A percentile compares a stretch with the other conserved stretches of the same genome.
phyloP scores from a whole-genome alignment of 2,113 vertebrate species.

The Cyrtonyx montezumae region DNA sequence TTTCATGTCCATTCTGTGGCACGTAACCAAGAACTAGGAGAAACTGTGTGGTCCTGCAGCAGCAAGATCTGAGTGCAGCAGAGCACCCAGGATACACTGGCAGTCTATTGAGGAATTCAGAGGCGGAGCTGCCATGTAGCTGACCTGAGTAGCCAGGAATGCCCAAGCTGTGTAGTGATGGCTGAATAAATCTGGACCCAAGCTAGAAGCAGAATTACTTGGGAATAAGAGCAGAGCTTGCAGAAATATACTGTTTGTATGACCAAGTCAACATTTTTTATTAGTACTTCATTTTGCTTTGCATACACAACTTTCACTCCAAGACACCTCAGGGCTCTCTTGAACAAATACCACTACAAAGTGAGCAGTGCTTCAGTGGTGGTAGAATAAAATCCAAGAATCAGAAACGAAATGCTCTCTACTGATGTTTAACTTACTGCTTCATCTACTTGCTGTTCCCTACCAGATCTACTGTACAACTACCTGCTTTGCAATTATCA shows the following conservation, averaged over 20 bases:
- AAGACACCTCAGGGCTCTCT: background rate
- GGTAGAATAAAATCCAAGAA: background rate
- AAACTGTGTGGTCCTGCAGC: background rate
- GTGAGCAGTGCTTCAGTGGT: background rate
- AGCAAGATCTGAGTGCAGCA: background rate
- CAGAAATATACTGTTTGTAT: background rate
- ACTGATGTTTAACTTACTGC: background rate
- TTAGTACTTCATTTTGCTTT: accelerated
- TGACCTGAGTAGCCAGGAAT: background rate
- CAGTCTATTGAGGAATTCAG: background rate
- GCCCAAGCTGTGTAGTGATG: background rate
- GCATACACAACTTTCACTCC: background rate
- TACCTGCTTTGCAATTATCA: background rate
- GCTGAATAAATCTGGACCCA: background rate
- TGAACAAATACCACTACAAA: background rate
- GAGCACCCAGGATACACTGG: background rate
- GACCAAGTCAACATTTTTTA: background rate
- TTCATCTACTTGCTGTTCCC: background rate
- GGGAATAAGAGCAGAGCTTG: background rate
- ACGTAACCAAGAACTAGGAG: background rate
- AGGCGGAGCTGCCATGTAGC: accelerated
- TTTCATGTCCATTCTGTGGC: background rate
- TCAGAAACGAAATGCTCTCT: background rate
- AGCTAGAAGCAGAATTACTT: background rate
- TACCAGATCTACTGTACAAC: background rate